These are phyloP conservation scores for Esox lucius DNA, from an alignment of 2,797 vertebrate species.

Conservation along the genomic window DNA sequence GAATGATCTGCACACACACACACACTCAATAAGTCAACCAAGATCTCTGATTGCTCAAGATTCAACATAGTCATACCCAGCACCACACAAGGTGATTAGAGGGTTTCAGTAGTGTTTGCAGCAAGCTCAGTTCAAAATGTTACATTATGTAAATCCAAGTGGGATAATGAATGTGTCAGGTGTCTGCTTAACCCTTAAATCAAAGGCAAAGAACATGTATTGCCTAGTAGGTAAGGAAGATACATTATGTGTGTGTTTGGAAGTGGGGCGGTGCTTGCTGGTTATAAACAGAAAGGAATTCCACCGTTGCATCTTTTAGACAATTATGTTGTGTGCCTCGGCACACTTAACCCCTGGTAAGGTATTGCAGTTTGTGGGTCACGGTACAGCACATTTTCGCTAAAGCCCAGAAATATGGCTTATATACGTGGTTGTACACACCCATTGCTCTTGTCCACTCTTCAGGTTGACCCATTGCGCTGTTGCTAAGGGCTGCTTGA, in stretches of 20 bases:
- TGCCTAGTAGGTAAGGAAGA: background rate
- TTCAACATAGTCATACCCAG: background rate
- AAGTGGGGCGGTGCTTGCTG: background rate
- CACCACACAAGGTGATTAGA: background rate
- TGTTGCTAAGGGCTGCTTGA: too few relatives aligned
- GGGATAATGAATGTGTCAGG: background rate
- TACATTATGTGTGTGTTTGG: background rate
- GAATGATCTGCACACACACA: background rate
- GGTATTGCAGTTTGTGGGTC: too few relatives aligned
- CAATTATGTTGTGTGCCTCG: background rate
- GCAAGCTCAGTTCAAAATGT: background rate
- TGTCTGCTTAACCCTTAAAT: background rate
- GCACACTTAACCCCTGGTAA: too few relatives aligned
- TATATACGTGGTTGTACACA: too few relatives aligned
- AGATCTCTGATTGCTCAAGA: background rate
- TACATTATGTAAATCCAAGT: background rate
- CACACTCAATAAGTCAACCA: conserved; percentile 24
- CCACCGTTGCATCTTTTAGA: background rate
- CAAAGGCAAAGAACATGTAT: background rate
- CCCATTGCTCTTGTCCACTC: too few relatives aligned
- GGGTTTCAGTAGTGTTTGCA: background rate
- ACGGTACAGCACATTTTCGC: too few relatives aligned
- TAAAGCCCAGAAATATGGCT: too few relatives aligned
- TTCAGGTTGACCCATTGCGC: too few relatives aligned
- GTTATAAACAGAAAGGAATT: background rate